phyloP scores from a whole-genome alignment of 2,113 vertebrate species.

The Electrona antarctica region DNA sequence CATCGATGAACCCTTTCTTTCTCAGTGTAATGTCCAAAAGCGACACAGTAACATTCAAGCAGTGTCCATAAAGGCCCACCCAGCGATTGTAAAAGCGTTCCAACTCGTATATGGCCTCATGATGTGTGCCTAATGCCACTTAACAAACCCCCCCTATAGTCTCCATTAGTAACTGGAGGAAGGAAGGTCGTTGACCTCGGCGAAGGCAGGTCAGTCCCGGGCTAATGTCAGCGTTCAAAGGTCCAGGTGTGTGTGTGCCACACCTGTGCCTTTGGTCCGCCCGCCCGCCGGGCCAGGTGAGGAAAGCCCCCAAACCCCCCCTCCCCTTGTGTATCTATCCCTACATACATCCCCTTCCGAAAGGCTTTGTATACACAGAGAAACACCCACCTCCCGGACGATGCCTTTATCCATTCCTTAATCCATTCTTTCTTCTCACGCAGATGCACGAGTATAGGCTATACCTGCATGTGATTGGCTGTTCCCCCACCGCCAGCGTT shows the following conservation, averaged over 20 bases:
- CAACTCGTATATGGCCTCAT: not conserved
- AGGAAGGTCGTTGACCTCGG: constrained; percentile 60
- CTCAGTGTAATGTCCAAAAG: too few relatives aligned
- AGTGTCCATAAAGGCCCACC: too few relatives aligned
- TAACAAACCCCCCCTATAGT: constrained; percentile 32
- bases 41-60: too few relatives aligned
- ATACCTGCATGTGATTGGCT: too few relatives aligned
- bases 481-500: too few relatives aligned
- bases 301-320: constrained; percentile 33
- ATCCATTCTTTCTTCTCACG: constrained; percentile 29
- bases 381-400: not conserved
- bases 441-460: constrained; percentile 38
- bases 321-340: constrained; percentile 53
- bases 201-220: constrained; percentile 45
- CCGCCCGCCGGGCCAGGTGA: constrained; percentile 41
- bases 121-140: constrained; percentile 48
- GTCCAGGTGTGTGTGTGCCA: constrained; percentile 74
- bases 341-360: too few relatives aligned
- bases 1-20: too few relatives aligned
- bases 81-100: not conserved
- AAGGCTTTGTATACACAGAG: constrained; percentile 44
- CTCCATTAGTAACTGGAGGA: constrained; percentile 38
- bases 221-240: constrained; percentile 41
- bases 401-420: constrained; percentile 3
- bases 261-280: constrained; percentile 68